Evolutionary conservation across 2,797 vertebrate species (phyloP).

Genomic region (Decapterus maruadsi): DNA sequence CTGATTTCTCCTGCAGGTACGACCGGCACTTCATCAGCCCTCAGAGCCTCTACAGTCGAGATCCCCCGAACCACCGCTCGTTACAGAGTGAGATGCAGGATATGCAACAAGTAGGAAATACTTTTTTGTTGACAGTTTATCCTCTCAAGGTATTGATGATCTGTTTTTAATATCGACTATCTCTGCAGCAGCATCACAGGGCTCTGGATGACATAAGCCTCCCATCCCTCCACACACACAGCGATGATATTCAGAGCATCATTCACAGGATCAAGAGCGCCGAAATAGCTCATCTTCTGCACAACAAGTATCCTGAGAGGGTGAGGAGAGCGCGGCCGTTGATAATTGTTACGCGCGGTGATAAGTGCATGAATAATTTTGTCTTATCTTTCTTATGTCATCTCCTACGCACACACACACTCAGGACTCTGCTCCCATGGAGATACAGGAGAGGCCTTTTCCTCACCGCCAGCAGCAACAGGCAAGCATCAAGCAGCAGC

Average conservation of each 20-base stretch:
- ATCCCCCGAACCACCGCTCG: slow-evolving; percentile 77
- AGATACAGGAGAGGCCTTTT: slow-evolving; percentile 72
- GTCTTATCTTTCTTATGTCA: slow-evolving; percentile 12
- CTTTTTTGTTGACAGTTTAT: neutral
- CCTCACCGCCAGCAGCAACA: slow-evolving; percentile 74
- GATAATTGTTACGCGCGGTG: neutral
- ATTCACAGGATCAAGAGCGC: slow-evolving; percentile 79
- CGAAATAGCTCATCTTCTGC: slow-evolving; percentile 69
- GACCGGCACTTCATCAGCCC: slow-evolving; percentile 70
- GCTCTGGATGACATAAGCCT: slow-evolving; percentile 66
- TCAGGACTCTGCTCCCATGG: slow-evolving; percentile 72
- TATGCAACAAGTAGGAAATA: slow-evolving; percentile 74
- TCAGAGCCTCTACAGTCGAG: slow-evolving; percentile 54
- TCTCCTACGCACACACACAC: slow-evolving; percentile 41
- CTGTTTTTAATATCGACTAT: slow-evolving; percentile 2
- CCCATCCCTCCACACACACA: slow-evolving; percentile 56
- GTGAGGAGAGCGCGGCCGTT: slow-evolving; percentile 56
- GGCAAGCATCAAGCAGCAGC: slow-evolving; percentile 79
- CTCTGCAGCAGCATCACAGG: slow-evolving; percentile 60
- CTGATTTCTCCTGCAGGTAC: slow-evolving; percentile 67
- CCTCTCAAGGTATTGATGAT: neutral
- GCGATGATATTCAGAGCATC: slow-evolving; percentile 74
- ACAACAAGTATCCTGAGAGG: slow-evolving; percentile 69
- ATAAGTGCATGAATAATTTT: slow-evolving; percentile 4
- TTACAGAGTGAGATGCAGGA: slow-evolving; percentile 84